Percentiles rank a stretch among this genome's conserved stretches.
phyloP scores from a whole-genome alignment of 1,140 invertebrate species.

The Scaptodrosophila lebanonensis region DNA sequence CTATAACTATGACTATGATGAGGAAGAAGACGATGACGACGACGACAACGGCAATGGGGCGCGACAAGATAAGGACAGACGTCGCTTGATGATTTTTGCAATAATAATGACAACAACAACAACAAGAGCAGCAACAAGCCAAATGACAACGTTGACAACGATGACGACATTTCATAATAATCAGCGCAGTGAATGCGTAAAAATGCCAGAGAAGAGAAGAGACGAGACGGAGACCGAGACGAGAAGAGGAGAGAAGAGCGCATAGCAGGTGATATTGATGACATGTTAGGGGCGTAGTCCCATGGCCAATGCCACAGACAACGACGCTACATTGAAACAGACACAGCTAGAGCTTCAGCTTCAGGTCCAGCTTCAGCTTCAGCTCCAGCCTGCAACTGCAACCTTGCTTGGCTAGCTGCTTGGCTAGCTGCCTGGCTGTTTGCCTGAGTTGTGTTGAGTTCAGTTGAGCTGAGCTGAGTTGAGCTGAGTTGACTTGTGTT shows the following conservation, averaged over 20 bases:
- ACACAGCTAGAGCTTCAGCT: too few species aligned
- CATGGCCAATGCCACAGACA: too few species aligned
- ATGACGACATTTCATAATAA: constrained; percentile 56
- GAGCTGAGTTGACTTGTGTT: neutral
- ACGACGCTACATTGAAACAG: too few species aligned
- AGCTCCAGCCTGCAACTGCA: too few species aligned
- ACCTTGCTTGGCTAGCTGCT: neutral
- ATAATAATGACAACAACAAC: neutral
- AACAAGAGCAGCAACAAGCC: neutral
- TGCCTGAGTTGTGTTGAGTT: neutral
- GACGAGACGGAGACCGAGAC: neutral
- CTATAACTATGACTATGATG: too few species aligned
- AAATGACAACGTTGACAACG: constrained; percentile 32
- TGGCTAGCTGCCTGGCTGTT: neutral
- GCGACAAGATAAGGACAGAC: constrained; percentile 26
- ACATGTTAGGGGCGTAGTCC: neutral
- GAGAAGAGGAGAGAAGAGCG: neutral
- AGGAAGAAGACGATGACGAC: constrained; percentile 8
- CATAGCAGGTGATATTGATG: constrained; percentile 33
- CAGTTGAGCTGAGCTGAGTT: constrained; percentile 1
- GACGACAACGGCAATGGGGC: constrained; percentile 16
- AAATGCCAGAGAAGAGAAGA: constrained; percentile 19
- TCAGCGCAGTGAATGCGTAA: constrained; percentile 37
- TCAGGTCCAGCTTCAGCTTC: neutral
- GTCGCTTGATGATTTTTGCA: constrained; percentile 11